These are phyloP conservation scores for Galerucella pusilla DNA, from an alignment of 2,888 invertebrate genomes.

Conservation along the genomic window DNA sequence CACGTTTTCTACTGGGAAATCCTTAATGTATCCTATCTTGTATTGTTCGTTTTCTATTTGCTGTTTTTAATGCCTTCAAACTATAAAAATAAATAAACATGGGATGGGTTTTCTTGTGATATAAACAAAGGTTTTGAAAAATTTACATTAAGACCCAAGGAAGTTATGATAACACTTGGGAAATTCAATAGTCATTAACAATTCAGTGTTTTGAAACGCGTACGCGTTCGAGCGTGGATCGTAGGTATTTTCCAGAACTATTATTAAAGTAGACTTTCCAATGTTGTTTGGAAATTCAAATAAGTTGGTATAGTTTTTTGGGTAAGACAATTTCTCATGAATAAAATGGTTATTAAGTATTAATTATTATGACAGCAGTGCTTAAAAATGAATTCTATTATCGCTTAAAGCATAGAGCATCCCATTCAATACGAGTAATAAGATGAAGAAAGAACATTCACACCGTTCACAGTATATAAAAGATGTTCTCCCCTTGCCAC, in stretches of 20 bases:
- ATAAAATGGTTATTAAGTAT: too few species aligned
- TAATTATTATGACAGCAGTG: too few species aligned
- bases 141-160: conserved; percentile 24
- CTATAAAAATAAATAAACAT: conserved; percentile 28
- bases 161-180: conserved; percentile 26
- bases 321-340: too few species aligned
- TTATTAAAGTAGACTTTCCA: background rate
- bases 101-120: conserved; percentile 24
- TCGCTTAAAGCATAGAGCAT: too few species aligned
- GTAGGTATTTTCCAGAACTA: background rate
- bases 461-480: background rate
- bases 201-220: conserved; percentile 31
- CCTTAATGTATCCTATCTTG: background rate
- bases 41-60: background rate
- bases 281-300: too few species aligned
- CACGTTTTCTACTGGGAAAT: background rate
- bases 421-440: too few species aligned
- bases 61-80: conserved; percentile 20
- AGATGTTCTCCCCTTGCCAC: conserved; percentile 12
- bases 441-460: background rate
- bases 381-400: too few species aligned
- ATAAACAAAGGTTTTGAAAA: conserved; percentile 26
- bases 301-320: too few species aligned
- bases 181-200: conserved; percentile 29
- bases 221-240: conserved; percentile 9